phyloP scores from a whole-genome alignment of 1,140 invertebrate genomes.

The Drosophila ercepeae region DNA sequence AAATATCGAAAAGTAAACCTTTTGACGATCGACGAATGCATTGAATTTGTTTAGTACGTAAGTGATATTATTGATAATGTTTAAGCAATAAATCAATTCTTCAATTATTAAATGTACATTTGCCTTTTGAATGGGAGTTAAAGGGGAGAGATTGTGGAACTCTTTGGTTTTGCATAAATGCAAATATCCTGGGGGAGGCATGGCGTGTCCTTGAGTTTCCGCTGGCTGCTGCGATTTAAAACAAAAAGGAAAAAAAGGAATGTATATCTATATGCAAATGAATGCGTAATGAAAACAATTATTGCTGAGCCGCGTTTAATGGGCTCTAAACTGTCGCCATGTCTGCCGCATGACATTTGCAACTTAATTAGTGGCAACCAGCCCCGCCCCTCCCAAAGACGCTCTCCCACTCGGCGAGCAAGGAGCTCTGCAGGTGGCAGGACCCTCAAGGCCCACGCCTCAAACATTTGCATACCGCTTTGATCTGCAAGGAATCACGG shows the following conservation, averaged over 20 bases:
- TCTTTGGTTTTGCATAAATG: slow-evolving; percentile 33
- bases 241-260: background rate
- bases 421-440: slow-evolving; percentile 42
- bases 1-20: slow-evolving; percentile 15
- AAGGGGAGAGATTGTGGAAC: background rate
- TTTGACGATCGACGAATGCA: slow-evolving; percentile 36
- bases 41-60: slow-evolving; percentile 77
- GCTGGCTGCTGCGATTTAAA: slow-evolving; percentile 24
- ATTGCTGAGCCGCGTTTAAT: slow-evolving; percentile 74
- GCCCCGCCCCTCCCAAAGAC: slow-evolving; percentile 3
- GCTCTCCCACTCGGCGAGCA: slow-evolving; percentile 26
- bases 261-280: slow-evolving; percentile 54
- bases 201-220: slow-evolving; percentile 23
- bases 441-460: slow-evolving; percentile 25
- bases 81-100: slow-evolving; percentile 82
- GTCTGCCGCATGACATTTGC: slow-evolving; percentile 58
- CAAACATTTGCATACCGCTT: slow-evolving; percentile 67
- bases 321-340: slow-evolving; percentile 64
- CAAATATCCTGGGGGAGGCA: slow-evolving; percentile 55
- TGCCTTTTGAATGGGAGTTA: background rate
- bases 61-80: slow-evolving; percentile 82
- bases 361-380: slow-evolving; percentile 73
- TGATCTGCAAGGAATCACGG: slow-evolving; percentile 51
- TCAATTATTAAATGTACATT: slow-evolving; percentile 41
- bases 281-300: slow-evolving; percentile 73